phyloP scores from a whole-genome alignment of 2,797 vertebrate species.

The Falco naumanni region DNA sequence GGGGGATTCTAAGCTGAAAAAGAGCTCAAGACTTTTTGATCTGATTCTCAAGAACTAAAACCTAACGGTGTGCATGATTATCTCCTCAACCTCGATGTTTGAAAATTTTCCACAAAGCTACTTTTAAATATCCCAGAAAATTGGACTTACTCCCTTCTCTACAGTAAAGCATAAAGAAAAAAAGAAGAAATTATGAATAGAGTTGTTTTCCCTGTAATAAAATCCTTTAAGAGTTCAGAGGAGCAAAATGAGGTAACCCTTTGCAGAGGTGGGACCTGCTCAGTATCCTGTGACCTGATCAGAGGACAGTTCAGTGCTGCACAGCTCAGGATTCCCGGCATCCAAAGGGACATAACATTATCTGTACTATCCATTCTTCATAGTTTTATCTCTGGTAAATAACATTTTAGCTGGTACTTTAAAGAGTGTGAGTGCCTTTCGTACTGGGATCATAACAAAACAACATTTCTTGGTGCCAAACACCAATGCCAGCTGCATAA shows the following conservation, averaged over 20 bases:
- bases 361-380: background rate
- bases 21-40: too few relatives aligned
- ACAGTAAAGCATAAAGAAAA: too few relatives aligned
- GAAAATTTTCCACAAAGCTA: too few relatives aligned
- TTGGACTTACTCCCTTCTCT: too few relatives aligned
- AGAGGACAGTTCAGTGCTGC: background rate
- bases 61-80: too few relatives aligned
- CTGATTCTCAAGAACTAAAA: too few relatives aligned
- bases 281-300: background rate
- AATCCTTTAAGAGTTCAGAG: background rate
- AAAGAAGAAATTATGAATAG: background rate
- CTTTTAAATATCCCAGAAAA: too few relatives aligned
- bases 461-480: background rate
- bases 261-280: background rate
- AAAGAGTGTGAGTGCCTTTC: background rate
- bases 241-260: background rate
- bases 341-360: background rate
- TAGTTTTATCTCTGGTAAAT: background rate
- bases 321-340: background rate
- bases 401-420: background rate
- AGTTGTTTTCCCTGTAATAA: background rate
- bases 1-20: too few relatives aligned
- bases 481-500: background rate
- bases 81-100: too few relatives aligned
- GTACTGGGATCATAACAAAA: background rate